phyloP scores from a whole-genome alignment of 2,113 vertebrate genomes.

The Leucoraja erinaceus region DNA sequence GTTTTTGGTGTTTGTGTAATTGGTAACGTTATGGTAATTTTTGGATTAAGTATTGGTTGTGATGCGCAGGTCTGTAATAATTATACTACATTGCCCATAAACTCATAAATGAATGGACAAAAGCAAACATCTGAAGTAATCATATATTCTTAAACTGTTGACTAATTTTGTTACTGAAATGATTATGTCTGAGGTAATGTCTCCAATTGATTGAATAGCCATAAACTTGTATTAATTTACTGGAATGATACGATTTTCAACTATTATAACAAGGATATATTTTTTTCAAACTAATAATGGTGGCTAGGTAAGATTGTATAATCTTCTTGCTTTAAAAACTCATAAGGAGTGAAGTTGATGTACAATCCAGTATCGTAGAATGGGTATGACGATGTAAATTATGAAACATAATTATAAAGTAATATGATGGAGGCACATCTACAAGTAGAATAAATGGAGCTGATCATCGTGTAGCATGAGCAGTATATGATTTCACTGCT shows the following conservation, averaged over 20 bases:
- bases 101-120: not conserved
- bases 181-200: not conserved
- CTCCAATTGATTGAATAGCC: not conserved
- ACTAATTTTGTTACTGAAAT: not conserved
- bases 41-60: not conserved
- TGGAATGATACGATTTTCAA: not conserved
- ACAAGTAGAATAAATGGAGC: constrained; percentile 76
- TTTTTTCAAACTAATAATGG: not conserved
- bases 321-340: not conserved
- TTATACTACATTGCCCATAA: not conserved
- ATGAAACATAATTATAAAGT: not conserved
- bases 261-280: not conserved
- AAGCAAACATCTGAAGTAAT: not conserved
- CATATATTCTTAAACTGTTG: not conserved
- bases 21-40: not conserved
- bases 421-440: constrained; percentile 41
- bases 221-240: not conserved
- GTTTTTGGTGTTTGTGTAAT: constrained; percentile 2
- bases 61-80: not conserved
- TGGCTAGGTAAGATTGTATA: not conserved
- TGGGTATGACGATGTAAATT: not conserved
- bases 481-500: constrained; percentile 83
- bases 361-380: not conserved
- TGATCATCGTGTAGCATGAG: constrained; percentile 90
- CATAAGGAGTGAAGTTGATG: not conserved